Evolutionary conservation across 2,888 invertebrate species (phyloP), one percentile per base, ranked within the genome.

Genomic region (Dioctria linearis): DNA sequence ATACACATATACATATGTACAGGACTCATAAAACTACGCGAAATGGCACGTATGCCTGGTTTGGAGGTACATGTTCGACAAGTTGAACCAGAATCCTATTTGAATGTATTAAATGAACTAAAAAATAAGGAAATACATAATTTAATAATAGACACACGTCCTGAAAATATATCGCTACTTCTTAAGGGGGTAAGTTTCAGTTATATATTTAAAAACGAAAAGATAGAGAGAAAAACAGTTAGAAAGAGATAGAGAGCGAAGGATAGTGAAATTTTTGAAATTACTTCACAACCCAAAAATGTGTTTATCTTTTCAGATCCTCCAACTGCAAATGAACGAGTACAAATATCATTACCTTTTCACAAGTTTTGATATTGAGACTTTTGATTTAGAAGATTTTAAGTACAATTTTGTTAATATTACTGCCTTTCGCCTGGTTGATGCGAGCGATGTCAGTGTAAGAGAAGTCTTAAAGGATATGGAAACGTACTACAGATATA

Each of bases 401-500:
- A 96, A 95, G 87, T 96, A 98, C 90, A 98, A 98, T 87, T 94
- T 95, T 79, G 97, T 97, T 57, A 98, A 98, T 89, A 96, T 98
- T 90, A 97, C 97, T 42, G 96, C 97, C 1, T 97, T 96, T 90
- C 91, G 97, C 71, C 90, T 98, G 83, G 95, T 96, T 3, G 94
- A 94, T 86, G 90, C 91, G 39, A 92, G 91, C 80, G 93, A 94
- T 87, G 89, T 92, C 8, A 90, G 90, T n/a, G 92, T 94, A 4
- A 91, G 92, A 83, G 92, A 92, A 84, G 91, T 93, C 80, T 88
- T 94, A n/a, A 91, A 93, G 84, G 93, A 94, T 85, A 94, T 95
- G 92, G 92, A 93, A 83, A 90, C 90, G 82, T 94, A 93, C 86
- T 92, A 93, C 84, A 90, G 66, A 8, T 43, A 63, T 3, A 61